Percentiles rank a stretch among this genome's conserved stretches.
Conservation (phyloP, 2,797 vertebrate species). For the Falco peregrinus region DNA sequence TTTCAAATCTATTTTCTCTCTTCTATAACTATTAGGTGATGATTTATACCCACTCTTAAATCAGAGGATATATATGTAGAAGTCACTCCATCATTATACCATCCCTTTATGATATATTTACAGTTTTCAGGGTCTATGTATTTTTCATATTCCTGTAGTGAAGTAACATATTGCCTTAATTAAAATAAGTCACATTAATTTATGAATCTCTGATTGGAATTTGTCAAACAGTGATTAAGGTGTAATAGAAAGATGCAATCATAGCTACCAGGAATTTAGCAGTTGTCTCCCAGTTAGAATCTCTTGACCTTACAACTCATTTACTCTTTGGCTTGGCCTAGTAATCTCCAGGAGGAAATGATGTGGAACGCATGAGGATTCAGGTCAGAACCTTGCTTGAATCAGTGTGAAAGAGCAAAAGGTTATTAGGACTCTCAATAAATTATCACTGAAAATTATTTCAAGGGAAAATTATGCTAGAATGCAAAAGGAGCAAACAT, state of each 20-base stretch:
- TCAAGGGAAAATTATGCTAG: conserved; percentile 13
- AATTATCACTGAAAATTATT: conserved; percentile 56
- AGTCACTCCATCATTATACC: neutral
- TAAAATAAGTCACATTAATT: conserved; percentile 69
- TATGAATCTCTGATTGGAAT: conserved; percentile 61
- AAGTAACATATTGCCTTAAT: conserved; percentile 65
- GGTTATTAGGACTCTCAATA: conserved; percentile 41
- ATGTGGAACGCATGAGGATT: conserved; percentile 66
- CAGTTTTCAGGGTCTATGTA: neutral
- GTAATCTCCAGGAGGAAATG: conserved; percentile 73
- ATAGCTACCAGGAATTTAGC: conserved; percentile 65
- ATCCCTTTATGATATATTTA: conserved; percentile 36
- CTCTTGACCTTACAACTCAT: conserved; percentile 75
- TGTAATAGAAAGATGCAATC: conserved; percentile 61
- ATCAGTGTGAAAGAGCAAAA: conserved; percentile 57
- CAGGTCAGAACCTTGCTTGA: conserved; percentile 65
- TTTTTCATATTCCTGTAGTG: conserved; percentile 53
- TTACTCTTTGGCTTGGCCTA: conserved; percentile 63
- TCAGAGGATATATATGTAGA: neutral
- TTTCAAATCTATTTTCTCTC: neutral
- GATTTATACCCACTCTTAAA: neutral
- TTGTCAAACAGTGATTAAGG: conserved; percentile 69
- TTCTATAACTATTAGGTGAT: neutral
- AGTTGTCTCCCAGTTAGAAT: conserved; percentile 67
- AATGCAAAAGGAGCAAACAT: neutral